These are phyloP conservation scores for Parus major DNA, from an alignment of 2,113 vertebrate species.

Conservation along the genomic window DNA sequence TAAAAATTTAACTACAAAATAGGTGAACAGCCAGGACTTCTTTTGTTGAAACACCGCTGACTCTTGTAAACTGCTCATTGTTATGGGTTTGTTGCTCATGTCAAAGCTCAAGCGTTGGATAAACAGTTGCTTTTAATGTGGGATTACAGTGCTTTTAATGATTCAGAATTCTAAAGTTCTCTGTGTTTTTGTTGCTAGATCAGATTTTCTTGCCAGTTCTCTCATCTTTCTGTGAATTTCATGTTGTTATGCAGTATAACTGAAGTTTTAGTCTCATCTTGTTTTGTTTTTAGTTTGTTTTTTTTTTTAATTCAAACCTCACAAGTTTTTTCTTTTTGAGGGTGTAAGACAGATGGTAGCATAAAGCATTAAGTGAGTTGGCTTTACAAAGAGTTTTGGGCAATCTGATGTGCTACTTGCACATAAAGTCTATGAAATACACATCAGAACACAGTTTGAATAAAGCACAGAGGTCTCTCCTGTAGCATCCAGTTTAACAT, in stretches of 20 bases:
- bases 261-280: slow-evolving; percentile 32
- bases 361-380: slow-evolving; percentile 45
- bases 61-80: not conserved
- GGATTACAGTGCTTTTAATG: not conserved
- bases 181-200: slow-evolving; percentile 7
- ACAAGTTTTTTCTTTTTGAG: slow-evolving; percentile 29
- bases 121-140: slow-evolving; percentile 3
- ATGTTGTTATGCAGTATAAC: slow-evolving; percentile 8
- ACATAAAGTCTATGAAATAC: not conserved
- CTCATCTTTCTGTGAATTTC: not conserved
- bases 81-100: not conserved
- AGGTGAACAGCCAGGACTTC: not conserved
- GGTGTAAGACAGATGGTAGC: slow-evolving; percentile 54
- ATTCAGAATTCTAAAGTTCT: slow-evolving; percentile 18
- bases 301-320: not conserved
- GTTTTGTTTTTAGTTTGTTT: not conserved
- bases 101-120: not conserved
- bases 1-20: not conserved
- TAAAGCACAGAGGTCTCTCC: not conserved
- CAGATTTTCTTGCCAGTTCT: slow-evolving; percentile 4
- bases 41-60: not conserved
- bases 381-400: slow-evolving; percentile 1
- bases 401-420: slow-evolving; percentile 41
- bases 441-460: not conserved
- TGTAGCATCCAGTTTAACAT: not conserved